Evolutionary conservation across 2,888 invertebrate species (phyloP), one percentile per base, ranked within the genome.

Genomic region (Erebia ligea): DNA sequence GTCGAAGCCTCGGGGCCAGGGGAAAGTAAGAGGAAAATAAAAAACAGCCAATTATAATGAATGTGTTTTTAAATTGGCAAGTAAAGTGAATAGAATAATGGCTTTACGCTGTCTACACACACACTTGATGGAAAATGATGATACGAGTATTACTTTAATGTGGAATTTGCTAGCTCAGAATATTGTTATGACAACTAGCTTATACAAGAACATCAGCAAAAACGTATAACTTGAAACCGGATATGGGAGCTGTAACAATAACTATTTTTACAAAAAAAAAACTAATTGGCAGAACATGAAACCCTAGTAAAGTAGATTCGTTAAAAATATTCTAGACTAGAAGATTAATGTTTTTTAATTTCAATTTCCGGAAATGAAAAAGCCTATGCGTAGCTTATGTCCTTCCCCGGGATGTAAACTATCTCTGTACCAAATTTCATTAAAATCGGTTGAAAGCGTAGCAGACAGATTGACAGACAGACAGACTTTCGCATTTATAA

Each of bases 81-180:
- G 40, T 59, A n/a, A 59, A 52, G 40, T 42, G 17, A 40, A 42
- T 42, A 59, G 5, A 42, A 61, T 42, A 61, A 61, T 61, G 45
- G 42, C 61, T 61, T 61, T 42, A 61, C 42, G 19, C 61, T 61
- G 13, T 61, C 59, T 59, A 59, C 59, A 59, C 40, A 59, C 40
- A 40, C n/a, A 59, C 57, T 10, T 40, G 40, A 59, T 59, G 11
- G 40, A 19, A 61, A 42, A 17, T 61, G 19, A 21, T 58, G 25
- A 61, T 61, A 57, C 13, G 45, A 11, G 4, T n/a, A n/a, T n/a
- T n/a, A n/a, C 40, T 58, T 40, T 13, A 42, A 61, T 5, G 13
- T 19, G 17, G 17, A 17, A 13, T 40, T 42, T 34, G 25, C 34
- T 58, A 25, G 57, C 25, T 58, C 34, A 15, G 15, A 58, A 34